phyloP scores from a whole-genome alignment of 2,797 vertebrate species.

The Tokudaia muenninki region DNA sequence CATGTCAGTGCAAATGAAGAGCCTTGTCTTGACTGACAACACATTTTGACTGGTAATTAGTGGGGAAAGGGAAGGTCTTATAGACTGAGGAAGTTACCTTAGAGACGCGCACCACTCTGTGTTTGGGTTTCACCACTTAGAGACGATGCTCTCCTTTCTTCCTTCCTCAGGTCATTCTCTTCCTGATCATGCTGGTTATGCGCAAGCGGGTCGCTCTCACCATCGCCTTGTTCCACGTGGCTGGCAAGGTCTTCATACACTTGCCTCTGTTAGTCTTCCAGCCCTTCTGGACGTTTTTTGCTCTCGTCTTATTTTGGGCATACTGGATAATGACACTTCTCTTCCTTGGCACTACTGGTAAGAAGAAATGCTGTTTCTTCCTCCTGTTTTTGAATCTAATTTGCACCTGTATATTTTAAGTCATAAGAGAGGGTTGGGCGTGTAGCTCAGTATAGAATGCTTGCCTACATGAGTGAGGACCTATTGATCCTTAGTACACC shows the following conservation, averaged over 20 bases:
- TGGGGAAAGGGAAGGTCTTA: neutral
- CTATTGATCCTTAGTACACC: neutral
- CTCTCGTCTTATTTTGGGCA: constrained; percentile 95
- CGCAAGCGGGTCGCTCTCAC: constrained; percentile 97
- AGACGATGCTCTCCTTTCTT: constrained; percentile 25
- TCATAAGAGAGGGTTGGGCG: neutral
- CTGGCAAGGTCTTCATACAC: constrained; percentile 98
- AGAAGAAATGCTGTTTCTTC: constrained; percentile 64
- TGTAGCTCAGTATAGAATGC: neutral
- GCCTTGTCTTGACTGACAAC: neutral
- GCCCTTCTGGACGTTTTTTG: constrained; percentile 97
- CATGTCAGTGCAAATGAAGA: neutral
- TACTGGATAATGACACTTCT: constrained; percentile 98
- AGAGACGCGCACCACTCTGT: neutral
- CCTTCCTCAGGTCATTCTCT: constrained; percentile 91
- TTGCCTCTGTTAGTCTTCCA: constrained; percentile 96
- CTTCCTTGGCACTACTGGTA: constrained; percentile 97
- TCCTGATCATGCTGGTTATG: constrained; percentile 98
- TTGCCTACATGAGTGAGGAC: neutral
- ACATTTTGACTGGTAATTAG: neutral
- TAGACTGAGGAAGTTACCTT: neutral
- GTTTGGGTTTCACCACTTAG: constrained; percentile 60
- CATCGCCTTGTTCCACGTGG: constrained; percentile 98
- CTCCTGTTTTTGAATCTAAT: neutral
- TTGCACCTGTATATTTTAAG: constrained; percentile 48